Evolutionary conservation across 1,140 invertebrate genomes (phyloP).

Genomic region (Mercenaria mercenaria): DNA sequence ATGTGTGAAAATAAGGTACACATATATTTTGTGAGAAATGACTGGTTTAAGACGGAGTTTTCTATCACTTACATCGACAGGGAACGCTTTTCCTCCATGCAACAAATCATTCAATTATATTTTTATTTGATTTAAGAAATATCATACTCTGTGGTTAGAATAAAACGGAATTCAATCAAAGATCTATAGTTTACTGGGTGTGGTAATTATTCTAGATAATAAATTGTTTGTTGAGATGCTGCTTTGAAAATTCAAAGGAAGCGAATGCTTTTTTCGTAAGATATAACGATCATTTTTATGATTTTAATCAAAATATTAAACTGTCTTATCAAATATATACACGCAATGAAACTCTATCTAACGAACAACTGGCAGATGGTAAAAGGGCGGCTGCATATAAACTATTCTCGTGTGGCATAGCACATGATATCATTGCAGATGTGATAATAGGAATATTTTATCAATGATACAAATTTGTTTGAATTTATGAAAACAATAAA

Average conservation of each 20-base stretch:
- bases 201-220: background rate
- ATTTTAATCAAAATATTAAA: background rate
- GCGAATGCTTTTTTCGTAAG: background rate
- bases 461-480: background rate
- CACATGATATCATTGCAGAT: background rate
- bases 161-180: background rate
- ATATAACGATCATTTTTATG: background rate
- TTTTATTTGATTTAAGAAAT: no score
- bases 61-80: no score
- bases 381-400: background rate
- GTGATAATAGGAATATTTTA: no score
- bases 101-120: no score
- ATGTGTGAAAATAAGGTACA: no score
- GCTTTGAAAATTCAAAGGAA: background rate
- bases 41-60: no score
- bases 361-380: background rate
- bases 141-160: no score
- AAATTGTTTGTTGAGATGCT: background rate
- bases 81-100: no score
- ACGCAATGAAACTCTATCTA: background rate
- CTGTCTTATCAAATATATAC: background rate
- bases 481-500: background rate
- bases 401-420: no score
- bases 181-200: constrained; percentile 1
- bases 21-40: no score